Percentiles rank a stretch among this genome's conserved stretches.
Conservation (phyloP, 2,888 invertebrate genomes). For the Morpho helenor region DNA sequence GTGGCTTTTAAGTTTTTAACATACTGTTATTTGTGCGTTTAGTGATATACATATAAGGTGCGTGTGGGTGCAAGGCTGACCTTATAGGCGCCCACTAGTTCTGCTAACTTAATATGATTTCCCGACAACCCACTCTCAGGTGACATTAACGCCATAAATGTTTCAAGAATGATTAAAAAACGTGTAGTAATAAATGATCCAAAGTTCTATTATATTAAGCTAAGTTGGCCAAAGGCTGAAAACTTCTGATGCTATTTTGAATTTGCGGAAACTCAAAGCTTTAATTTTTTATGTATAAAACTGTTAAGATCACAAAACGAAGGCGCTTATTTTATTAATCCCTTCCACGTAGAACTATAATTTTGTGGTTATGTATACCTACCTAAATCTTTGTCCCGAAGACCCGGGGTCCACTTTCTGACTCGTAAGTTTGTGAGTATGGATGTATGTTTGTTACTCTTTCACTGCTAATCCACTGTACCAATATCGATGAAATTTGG, state of each 20-base stretch:
- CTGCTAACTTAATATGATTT: slow-evolving; percentile 69
- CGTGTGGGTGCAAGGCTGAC: slow-evolving; percentile 78
- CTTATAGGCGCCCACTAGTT: slow-evolving; percentile 72
- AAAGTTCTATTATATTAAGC: background rate
- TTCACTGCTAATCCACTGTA: too few species aligned
- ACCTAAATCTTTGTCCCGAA: too few species aligned
- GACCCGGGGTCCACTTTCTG: too few species aligned
- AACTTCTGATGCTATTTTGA: background rate
- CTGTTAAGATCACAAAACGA: too few species aligned
- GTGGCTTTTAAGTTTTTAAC: slow-evolving; percentile 33
- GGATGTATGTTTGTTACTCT: too few species aligned
- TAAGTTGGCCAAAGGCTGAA: slow-evolving; percentile 2
- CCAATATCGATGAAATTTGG: too few species aligned
- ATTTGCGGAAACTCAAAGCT: too few species aligned
- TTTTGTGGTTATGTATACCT: too few species aligned
- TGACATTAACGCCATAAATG: slow-evolving; percentile 58
- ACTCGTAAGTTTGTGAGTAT: too few species aligned
- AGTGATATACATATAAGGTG: slow-evolving; percentile 66
- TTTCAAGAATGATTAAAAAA: slow-evolving; percentile 30
- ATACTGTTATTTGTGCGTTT: slow-evolving; percentile 27
- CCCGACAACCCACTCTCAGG: slow-evolving; percentile 61
- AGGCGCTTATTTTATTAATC: too few species aligned
- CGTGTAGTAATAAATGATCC: slow-evolving; percentile 12
- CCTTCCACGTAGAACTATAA: too few species aligned
- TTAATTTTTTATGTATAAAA: too few species aligned